Conservation (phyloP, 1,140 invertebrate species). For the Armadillidium nasatum region DNA sequence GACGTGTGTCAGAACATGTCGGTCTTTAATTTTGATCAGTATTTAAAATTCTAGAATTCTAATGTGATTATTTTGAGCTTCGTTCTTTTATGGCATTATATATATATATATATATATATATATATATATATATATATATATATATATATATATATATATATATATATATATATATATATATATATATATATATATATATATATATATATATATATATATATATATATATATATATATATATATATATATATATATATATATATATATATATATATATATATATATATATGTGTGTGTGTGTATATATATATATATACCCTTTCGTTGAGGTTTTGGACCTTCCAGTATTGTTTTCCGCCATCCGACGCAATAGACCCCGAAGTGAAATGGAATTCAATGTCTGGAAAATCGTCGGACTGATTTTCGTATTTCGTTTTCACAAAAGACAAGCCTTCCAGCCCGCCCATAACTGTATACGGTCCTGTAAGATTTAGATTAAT, state of each 20-base stretch:
- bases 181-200: constrained; percentile 18
- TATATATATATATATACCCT: constrained; percentile 46
- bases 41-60: too few species aligned
- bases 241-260: constrained; percentile 11
- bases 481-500: constrained; percentile 9
- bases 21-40: too few species aligned
- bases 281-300: too few species aligned
- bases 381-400: constrained; percentile 89
- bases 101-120: too few species aligned
- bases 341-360: constrained; percentile 72
- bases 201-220: too few species aligned
- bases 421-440: constrained; percentile 25
- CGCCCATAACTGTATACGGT: constrained; percentile 18
- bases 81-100: too few species aligned
- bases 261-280: constrained; percentile 8
- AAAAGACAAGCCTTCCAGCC: constrained; percentile 21
- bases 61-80: too few species aligned
- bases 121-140: too few species aligned
- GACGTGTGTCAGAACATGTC: too few species aligned
- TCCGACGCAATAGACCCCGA: constrained; percentile 84
- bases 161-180: too few species aligned
- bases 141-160: too few species aligned
- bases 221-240: constrained; percentile 8
- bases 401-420: constrained; percentile 71
- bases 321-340: constrained; percentile 69